phyloP scores from a whole-genome alignment of 2,113 vertebrate genomes.

The Enhydra lutris region DNA sequence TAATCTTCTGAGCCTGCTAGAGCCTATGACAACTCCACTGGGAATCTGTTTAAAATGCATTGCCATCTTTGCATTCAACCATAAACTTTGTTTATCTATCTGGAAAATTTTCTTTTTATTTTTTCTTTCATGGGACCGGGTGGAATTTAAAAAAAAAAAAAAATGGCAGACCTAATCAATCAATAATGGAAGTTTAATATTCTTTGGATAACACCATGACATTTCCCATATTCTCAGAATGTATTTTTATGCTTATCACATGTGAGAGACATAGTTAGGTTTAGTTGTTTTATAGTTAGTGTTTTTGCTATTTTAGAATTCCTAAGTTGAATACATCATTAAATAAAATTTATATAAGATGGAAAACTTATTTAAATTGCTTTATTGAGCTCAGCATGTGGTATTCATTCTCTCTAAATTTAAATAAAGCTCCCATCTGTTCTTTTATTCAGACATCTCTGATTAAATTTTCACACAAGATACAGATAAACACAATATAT shows the following conservation, averaged over 20 bases:
- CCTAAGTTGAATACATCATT: slow-evolving; percentile 56
- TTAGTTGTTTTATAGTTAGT: not conserved
- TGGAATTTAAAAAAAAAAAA: not conserved
- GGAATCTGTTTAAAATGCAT: not conserved
- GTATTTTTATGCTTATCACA: not conserved
- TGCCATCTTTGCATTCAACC: not conserved
- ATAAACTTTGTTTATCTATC: not conserved
- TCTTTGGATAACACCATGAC: not conserved
- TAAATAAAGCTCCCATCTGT: slow-evolving; percentile 82
- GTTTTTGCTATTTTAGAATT: slow-evolving; percentile 47
- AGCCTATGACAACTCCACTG: not conserved
- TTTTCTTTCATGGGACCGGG: not conserved
- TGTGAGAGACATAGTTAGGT: not conserved
- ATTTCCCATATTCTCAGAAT: not conserved
- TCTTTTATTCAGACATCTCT: slow-evolving; percentile 71
- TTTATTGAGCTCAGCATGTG: slow-evolving; percentile 78
- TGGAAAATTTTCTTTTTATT: not conserved
- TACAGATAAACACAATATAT: not conserved
- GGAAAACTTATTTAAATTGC: slow-evolving; percentile 73
- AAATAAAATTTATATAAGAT: slow-evolving; percentile 58
- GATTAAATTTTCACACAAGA: slow-evolving; percentile 68
- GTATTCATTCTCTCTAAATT: slow-evolving; percentile 78
- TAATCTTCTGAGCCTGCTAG: not conserved
- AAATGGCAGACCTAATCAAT: not conserved
- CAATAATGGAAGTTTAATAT: not conserved